Evolutionary conservation across 2,888 invertebrate genomes (phyloP).

Genomic region (Sarcophaga caerulescens): DNA sequence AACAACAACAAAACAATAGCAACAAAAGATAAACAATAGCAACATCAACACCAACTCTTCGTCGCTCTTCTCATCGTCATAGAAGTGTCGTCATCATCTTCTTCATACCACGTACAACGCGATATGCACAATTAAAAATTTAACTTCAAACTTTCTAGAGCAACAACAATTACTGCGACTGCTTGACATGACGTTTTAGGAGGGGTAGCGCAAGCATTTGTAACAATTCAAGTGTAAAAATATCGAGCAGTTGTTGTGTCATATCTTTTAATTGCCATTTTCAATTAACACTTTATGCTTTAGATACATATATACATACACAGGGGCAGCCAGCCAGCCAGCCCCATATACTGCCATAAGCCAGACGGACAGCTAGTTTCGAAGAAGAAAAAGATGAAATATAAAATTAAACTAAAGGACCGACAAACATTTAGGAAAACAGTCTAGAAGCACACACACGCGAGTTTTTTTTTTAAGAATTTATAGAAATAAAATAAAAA

Average conservation of each 20-base stretch:
- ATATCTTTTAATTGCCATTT: constrained; percentile 67
- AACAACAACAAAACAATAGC: constrained; percentile 4
- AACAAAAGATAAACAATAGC: constrained; percentile 55
- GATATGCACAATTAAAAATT: constrained; percentile 63
- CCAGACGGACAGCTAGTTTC: neutral
- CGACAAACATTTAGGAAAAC: neutral
- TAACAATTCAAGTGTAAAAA: constrained; percentile 62
- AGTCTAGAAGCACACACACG: constrained; percentile 16
- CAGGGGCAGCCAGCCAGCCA: neutral
- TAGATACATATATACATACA: constrained; percentile 27
- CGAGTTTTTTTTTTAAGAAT: constrained; percentile 3
- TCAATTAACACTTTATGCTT: constrained; percentile 66
- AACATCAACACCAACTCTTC: constrained; percentile 49
- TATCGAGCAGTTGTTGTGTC: constrained; percentile 67
- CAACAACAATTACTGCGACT: constrained; percentile 20
- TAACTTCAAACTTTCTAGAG: constrained; percentile 37
- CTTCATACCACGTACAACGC: constrained; percentile 37
- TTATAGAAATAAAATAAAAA: neutral
- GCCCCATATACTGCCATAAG: neutral
- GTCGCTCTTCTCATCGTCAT: neutral
- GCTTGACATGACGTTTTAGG: neutral
- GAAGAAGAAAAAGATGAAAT: no score
- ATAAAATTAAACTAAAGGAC: neutral
- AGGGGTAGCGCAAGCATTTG: constrained; percentile 4
- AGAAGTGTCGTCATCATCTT: neutral